Evolutionary conservation across 2,113 vertebrate species (phyloP).

Genomic region (Dinomys branickii): DNA sequence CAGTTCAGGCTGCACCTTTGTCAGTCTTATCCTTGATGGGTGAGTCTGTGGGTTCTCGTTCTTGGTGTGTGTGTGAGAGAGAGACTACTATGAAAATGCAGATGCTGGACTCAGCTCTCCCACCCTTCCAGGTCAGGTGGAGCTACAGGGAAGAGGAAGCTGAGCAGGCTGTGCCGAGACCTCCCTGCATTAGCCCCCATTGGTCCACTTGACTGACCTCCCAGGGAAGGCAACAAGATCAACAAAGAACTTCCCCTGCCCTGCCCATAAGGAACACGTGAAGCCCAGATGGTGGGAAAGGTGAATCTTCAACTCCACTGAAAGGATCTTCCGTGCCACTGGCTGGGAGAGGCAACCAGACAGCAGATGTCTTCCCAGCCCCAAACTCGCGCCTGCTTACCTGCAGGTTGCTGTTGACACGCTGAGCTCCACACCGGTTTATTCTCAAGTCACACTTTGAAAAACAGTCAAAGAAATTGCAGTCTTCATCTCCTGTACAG

Average conservation of each 20-base stretch:
- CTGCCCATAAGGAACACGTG: neutral
- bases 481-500: slow-evolving; percentile 95
- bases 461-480: slow-evolving; percentile 98
- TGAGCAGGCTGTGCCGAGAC: neutral
- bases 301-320: accelerated
- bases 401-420: slow-evolving; percentile 96
- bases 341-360: no score
- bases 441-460: slow-evolving; percentile 90
- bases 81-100: neutral
- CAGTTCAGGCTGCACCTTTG: neutral
- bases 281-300: neutral
- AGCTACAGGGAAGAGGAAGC: neutral
- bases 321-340: accelerated
- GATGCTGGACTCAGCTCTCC: neutral
- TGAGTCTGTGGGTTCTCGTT: neutral
- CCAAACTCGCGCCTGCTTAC: slow-evolving; percentile 78
- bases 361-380: neutral
- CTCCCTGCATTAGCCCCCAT: neutral
- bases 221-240: neutral
- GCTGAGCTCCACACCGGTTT: slow-evolving; percentile 89
- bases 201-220: neutral
- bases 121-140: neutral
- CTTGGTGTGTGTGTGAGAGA: no score
- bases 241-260: no score
- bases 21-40: neutral